Percentiles rank a stretch among this genome's conserved stretches.
Conservation (phyloP, 1,140 invertebrate species). For the Idris sp. region DNA sequence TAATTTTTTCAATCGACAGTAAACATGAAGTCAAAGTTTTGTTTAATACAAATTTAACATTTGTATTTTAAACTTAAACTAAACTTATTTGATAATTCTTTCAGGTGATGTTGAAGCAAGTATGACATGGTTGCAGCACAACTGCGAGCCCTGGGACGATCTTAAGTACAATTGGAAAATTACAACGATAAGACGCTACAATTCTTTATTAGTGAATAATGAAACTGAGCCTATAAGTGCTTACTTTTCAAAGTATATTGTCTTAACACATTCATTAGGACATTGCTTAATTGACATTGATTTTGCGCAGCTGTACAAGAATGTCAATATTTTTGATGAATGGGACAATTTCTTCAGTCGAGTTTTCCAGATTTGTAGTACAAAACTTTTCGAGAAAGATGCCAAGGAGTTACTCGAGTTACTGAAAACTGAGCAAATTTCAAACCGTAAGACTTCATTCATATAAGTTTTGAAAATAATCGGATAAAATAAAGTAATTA, state of each 20-base stretch:
- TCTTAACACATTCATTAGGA: conserved; percentile 39
- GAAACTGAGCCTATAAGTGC: neutral
- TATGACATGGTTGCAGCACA: conserved; percentile 29
- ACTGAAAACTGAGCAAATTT: neutral
- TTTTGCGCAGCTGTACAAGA: conserved; percentile 23
- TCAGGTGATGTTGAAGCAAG: conserved; percentile 12
- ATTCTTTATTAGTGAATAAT: conserved; percentile 4
- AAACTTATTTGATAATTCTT: too few relatives aligned
- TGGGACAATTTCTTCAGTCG: conserved; percentile 18
- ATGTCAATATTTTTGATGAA: conserved; percentile 12
- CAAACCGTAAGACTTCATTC: too few relatives aligned
- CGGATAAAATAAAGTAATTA: too few relatives aligned
- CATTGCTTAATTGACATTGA: conserved; percentile 56
- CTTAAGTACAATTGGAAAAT: conserved; percentile 25
- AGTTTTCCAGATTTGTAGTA: neutral
- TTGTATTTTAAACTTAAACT: conserved; percentile 1
- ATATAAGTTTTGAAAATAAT: too few relatives aligned
- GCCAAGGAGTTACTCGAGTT: neutral
- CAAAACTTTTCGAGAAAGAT: neutral
- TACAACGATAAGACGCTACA: conserved; percentile 27
- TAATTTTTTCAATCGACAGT: too few relatives aligned
- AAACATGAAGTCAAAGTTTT: too few relatives aligned
- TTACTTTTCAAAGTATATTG: conserved; percentile 36
- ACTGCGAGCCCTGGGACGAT: conserved; percentile 28
- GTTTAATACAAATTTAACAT: neutral